These are phyloP conservation scores for Pachyramphus minor DNA, from an alignment of 2,113 vertebrate genomes.

Conservation along the genomic window DNA sequence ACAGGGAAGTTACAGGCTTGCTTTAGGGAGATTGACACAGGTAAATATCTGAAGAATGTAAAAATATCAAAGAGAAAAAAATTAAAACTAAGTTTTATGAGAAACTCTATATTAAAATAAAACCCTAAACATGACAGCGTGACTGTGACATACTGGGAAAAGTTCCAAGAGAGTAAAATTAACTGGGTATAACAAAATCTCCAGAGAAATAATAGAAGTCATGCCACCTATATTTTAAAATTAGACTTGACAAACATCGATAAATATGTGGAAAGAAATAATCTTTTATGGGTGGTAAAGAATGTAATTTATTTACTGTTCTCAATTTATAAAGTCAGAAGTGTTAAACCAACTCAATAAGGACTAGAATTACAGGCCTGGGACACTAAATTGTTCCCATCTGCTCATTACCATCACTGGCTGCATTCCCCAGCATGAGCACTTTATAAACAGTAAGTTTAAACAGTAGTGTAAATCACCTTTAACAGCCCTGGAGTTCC, in stretches of 20 bases:
- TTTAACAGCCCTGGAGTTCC: accelerated
- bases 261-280: background rate
- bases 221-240: background rate
- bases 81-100: background rate
- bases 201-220: background rate
- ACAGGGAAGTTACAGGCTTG: background rate
- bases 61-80: background rate
- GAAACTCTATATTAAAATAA: background rate
- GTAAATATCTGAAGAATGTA: background rate
- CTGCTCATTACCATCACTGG: background rate
- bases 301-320: background rate
- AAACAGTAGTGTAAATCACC: background rate
- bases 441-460: background rate
- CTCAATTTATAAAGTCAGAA: background rate
- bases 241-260: background rate
- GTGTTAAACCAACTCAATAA: accelerated
- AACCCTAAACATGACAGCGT: background rate
- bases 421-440: background rate
- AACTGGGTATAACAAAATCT: background rate
- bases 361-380: background rate
- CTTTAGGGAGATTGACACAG: background rate
- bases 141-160: background rate
- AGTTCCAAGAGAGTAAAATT: background rate
- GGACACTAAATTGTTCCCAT: background rate
- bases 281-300: background rate